Conservation (phyloP, 2,888 invertebrate species). For the Diloba caeruleocephala region DNA sequence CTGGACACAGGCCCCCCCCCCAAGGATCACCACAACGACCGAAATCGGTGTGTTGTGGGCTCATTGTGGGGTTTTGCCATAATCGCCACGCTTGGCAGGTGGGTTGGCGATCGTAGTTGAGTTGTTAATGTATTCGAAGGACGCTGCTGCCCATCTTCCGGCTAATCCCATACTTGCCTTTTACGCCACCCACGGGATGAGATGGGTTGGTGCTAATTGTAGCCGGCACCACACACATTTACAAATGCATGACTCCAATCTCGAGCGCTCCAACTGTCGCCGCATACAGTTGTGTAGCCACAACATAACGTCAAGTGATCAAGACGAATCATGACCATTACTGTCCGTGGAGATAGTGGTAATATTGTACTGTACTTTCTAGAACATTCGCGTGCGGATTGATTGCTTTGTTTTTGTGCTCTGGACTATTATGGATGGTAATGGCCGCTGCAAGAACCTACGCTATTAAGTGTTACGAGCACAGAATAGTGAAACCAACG, state of each 20-base stretch:
- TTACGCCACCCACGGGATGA: too few species aligned
- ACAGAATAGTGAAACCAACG: neutral
- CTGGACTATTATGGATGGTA: neutral
- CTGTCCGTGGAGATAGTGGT: constrained; percentile 3
- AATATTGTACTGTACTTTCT: constrained; percentile 16
- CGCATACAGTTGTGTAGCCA: constrained; percentile 8
- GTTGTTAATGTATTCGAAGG: too few species aligned
- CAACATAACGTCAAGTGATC: neutral
- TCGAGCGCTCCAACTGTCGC: neutral
- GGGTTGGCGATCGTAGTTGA: too few species aligned
- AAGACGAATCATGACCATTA: constrained; percentile 22
- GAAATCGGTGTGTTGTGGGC: too few species aligned
- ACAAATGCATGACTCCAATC: constrained; percentile 6
- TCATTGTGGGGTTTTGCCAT: too few species aligned
- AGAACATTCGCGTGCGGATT: neutral
- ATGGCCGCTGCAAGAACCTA: neutral
- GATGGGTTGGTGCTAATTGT: too few species aligned
- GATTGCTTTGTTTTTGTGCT: constrained; percentile 15
- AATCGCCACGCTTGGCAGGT: too few species aligned
- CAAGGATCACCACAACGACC: too few species aligned
- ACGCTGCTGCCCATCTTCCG: too few species aligned
- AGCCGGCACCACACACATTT: too few species aligned
- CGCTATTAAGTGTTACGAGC: neutral
- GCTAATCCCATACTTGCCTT: too few species aligned
- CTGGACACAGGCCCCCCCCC: too few species aligned